Base-by-base conservation (phyloP, 2,113 vertebrate genomes). In the Tamias sibiricus region DNA sequence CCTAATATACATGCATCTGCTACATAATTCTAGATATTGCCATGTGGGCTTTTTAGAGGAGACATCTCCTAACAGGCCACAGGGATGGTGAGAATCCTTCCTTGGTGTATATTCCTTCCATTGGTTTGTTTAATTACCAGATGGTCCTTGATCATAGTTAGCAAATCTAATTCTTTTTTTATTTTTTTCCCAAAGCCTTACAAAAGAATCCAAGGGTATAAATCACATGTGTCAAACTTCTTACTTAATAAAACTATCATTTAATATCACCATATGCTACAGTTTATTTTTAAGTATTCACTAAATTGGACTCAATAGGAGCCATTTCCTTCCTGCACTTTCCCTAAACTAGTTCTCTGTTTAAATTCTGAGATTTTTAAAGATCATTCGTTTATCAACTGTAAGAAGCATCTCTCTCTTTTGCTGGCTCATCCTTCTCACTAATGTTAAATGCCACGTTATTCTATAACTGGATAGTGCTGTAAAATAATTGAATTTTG, bases 221-320 rank as follows among this genome's bases (percentile, higher is more conserved):
- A 72, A 30, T 57, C 44, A 94, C 47, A 32, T 81, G 74, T 8
- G 74, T 28, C 8, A 89, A 76, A 71, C 11, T 28, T 92, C 19
- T 89, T 79, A 64, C 42, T 88, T 95, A 66, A 49, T 40, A 49
- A 92, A 93, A 10, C 10, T 54, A 40, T 84, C 52, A 49, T 42
- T 74, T 83, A 74, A 90, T 81, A 19, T 71, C 66, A 52, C 52
- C 44, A 2, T 71, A 49, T 74, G 22, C 7, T 66, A 62, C 37
- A 19, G 24, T 85, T 95, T 77, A 20, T 74, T 97, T 97, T 90
- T 54, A 90, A 94, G 47, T 94, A 79, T 94, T 94, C 37, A 87
- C n/a, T 44, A 71, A 94, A 47, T 44, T 71, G 26, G 24, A 7
- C 10, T 79, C 4, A 64, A 47, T 1, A 44, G 24, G 17, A 72